phyloP scores from a whole-genome alignment of 2,888 invertebrate genomes.

The Amblyjoppa proteus region DNA sequence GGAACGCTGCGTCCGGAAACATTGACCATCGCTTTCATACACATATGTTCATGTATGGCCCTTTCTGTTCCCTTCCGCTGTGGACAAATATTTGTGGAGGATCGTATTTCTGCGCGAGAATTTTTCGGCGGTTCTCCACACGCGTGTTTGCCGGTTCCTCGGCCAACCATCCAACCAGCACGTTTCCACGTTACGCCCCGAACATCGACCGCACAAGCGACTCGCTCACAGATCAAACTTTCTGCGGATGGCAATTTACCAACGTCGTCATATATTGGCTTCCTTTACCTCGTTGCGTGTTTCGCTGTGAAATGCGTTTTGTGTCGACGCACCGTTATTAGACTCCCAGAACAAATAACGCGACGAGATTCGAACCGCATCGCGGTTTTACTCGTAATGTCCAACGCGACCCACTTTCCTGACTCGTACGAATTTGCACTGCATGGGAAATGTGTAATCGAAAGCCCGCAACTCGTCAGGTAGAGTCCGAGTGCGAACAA shows the following conservation, averaged over 20 bases:
- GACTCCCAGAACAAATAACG: slow-evolving; percentile 13
- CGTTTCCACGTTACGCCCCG: slow-evolving; percentile 4
- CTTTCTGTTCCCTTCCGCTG: not conserved
- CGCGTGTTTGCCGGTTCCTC: not conserved
- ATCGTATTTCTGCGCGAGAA: slow-evolving; percentile 33
- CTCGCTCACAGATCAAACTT: slow-evolving; percentile 47
- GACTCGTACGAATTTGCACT: not conserved
- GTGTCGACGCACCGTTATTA: slow-evolving; percentile 19
- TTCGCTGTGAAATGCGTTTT: slow-evolving; percentile 15
- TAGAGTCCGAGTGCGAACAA: not conserved
- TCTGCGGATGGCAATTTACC: slow-evolving; percentile 31
- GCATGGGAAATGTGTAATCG: not conserved
- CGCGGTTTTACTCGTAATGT: slow-evolving; percentile 40
- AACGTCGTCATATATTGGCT: slow-evolving; percentile 21
- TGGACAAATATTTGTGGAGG: slow-evolving; percentile 16
- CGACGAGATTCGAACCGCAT: not conserved
- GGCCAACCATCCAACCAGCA: not conserved
- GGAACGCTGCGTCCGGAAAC: slow-evolving; percentile 27
- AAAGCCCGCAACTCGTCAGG: not conserved
- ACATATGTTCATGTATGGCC: not conserved
- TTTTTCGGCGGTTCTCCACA: slow-evolving; percentile 17
- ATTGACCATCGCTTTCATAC: slow-evolving; percentile 17
- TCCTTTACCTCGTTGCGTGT: slow-evolving; percentile 4
- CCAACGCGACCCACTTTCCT: slow-evolving; percentile 17
- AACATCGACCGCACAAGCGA: slow-evolving; percentile 31